phyloP scores from a whole-genome alignment of 2,888 invertebrate species.

The Fissipunctia ypsillon region DNA sequence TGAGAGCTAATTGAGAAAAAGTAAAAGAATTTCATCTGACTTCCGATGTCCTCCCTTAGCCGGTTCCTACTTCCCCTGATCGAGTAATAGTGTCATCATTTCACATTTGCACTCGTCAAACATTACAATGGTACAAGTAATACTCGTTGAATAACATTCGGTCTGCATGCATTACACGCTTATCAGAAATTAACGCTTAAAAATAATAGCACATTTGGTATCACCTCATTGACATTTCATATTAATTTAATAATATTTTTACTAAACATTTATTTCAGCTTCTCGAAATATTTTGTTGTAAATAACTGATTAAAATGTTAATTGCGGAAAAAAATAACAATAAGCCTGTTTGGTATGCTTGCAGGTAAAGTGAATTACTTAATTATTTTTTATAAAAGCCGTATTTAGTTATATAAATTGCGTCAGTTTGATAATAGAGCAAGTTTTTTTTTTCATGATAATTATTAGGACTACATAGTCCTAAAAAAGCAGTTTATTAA shows the following conservation, averaged over 20 bases:
- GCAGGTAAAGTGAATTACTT: conserved; percentile 39
- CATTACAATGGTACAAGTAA: neutral
- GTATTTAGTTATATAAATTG: neutral
- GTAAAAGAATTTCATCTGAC: neutral
- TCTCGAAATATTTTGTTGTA: conserved; percentile 36
- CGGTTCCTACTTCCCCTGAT: neutral
- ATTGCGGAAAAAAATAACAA: conserved; percentile 8
- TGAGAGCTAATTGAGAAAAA: neutral
- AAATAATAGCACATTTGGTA: conserved; percentile 27
- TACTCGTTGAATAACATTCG: too few species aligned
- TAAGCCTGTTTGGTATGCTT: conserved; percentile 41
- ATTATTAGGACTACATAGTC: neutral
- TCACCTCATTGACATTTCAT: conserved; percentile 37
- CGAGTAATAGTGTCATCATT: neutral
- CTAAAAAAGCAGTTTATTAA: neutral
- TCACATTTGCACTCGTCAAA: neutral
- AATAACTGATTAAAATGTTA: conserved; percentile 42
- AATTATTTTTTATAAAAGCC: neutral
- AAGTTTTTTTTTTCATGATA: neutral
- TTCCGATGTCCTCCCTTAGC: neutral
- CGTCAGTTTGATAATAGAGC: neutral
- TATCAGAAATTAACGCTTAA: conserved; percentile 42
- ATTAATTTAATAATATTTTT: conserved; percentile 14
- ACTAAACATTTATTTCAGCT: conserved; percentile 41
- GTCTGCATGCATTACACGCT: conserved; percentile 49